Conservation (phyloP, 2,888 invertebrate species). For the Syrista parreyssii region DNA sequence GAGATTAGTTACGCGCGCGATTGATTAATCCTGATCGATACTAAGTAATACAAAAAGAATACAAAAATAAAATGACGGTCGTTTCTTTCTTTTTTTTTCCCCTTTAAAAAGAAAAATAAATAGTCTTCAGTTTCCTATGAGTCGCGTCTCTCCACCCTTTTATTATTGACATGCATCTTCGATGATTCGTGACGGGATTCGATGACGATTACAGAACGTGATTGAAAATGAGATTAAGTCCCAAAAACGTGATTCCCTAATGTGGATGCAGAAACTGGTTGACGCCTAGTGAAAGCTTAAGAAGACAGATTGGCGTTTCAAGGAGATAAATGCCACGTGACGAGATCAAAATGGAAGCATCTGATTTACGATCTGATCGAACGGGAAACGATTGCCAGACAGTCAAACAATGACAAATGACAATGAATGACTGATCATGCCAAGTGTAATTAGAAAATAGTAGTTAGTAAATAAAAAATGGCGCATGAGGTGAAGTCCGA, state of each 20-base stretch:
- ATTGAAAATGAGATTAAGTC: background rate
- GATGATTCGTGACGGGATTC: constrained; percentile 11
- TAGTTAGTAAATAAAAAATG: background rate
- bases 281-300: background rate
- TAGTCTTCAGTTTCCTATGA: constrained; percentile 17
- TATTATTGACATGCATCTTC: constrained; percentile 26
- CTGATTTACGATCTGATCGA: background rate
- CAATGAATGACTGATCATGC: background rate
- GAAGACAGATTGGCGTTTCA: background rate
- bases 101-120: constrained; percentile 17
- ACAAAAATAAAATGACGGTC: background rate
- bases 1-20: constrained; percentile 31
- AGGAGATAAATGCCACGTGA: background rate
- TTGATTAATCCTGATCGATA: background rate
- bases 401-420: background rate
- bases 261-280: background rate
- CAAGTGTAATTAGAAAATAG: background rate
- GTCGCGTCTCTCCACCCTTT: constrained; percentile 47
- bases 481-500: background rate
- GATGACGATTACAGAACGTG: background rate
- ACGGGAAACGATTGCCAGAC: background rate
- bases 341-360: background rate
- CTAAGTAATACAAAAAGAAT: background rate
- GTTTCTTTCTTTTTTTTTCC: background rate
- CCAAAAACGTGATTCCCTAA: background rate